Conservation (phyloP, 2,113 vertebrate genomes). For the Prolemur simus region DNA sequence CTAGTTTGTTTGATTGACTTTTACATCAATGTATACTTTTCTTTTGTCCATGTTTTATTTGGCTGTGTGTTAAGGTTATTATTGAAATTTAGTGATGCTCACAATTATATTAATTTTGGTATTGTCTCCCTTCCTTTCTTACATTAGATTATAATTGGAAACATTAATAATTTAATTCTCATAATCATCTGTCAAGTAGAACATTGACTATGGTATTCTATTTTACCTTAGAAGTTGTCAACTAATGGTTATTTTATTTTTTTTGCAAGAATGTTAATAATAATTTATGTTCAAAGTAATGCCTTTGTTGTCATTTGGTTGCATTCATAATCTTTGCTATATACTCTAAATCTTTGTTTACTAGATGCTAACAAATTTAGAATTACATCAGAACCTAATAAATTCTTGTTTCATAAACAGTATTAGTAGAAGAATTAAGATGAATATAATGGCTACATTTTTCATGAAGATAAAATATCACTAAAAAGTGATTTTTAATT, state of each 20-base stretch:
- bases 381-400: neutral
- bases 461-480: conserved; percentile 26
- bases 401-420: neutral
- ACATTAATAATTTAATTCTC: conserved; percentile 25
- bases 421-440: neutral
- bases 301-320: neutral
- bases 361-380: neutral
- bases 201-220: neutral
- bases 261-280: conserved; percentile 12
- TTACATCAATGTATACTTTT: conserved; percentile 28
- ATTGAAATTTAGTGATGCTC: conserved; percentile 9
- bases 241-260: neutral
- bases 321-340: neutral
- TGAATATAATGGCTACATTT: neutral
- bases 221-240: neutral
- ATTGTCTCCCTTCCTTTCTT: neutral
- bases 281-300: conserved; percentile 14
- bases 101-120: conserved; percentile 3
- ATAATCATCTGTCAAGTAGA: neutral
- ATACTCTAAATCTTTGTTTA: neutral
- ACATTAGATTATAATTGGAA: conserved; percentile 20
- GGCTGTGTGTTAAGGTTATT: neutral
- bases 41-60: conserved; percentile 7
- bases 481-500: conserved; percentile 14
- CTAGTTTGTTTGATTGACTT: conserved; percentile 6